Percentiles rank a stretch among this genome's conserved stretches.
phyloP scores from a whole-genome alignment of 2,113 vertebrate species.

The Pan paniscus region DNA sequence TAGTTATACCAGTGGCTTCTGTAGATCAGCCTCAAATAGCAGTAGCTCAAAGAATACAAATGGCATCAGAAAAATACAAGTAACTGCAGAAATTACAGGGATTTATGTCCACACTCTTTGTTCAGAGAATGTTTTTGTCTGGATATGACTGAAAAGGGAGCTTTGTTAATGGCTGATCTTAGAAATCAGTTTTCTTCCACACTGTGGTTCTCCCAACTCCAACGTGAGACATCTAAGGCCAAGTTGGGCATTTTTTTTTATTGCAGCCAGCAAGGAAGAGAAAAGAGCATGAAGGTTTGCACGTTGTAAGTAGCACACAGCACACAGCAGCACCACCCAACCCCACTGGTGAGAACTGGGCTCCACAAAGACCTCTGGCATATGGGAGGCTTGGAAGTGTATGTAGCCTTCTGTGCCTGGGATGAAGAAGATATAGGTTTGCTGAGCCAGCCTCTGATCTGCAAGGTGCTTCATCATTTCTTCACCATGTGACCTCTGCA shows the following conservation, averaged over 20 bases:
- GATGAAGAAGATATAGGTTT: background rate
- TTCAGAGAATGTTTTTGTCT: background rate
- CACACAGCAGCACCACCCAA: background rate
- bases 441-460: background rate
- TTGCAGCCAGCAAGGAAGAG: background rate
- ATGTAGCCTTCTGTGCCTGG: too few species aligned
- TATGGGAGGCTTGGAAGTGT: background rate
- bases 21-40: too few species aligned
- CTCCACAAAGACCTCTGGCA: background rate
- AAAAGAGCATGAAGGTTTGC: background rate
- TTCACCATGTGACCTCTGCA: background rate
- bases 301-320: background rate
- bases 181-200: background rate
- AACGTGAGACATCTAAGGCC: background rate
- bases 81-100: background rate
- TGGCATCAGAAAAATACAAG: background rate
- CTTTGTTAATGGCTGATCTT: background rate
- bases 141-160: background rate
- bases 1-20: background rate
- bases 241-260: background rate
- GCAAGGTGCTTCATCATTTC: background rate
- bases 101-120: background rate
- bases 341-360: background rate
- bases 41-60: too few species aligned
- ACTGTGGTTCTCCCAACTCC: background rate